Conservation (phyloP, 1,140 invertebrate species). For the Micrasema longulum region DNA sequence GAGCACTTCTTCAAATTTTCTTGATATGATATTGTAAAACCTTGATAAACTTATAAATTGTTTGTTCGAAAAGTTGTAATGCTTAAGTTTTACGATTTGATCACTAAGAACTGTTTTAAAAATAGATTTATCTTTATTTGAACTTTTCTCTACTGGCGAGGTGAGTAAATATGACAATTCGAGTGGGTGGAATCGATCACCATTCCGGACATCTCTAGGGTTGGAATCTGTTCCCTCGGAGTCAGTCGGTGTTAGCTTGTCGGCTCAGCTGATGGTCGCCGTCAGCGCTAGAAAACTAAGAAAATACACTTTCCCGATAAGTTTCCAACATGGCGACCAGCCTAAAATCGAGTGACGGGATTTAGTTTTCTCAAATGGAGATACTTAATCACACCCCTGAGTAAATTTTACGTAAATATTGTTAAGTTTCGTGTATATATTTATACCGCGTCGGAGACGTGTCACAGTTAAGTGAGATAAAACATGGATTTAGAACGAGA, state of each 20-base stretch:
- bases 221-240: neutral
- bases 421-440: constrained; percentile 9
- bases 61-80: too few species aligned
- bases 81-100: too few species aligned
- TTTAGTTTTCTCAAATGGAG: neutral
- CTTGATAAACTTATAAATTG: too few species aligned
- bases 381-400: neutral
- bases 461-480: constrained; percentile 19
- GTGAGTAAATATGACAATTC: too few species aligned
- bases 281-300: constrained; percentile 10
- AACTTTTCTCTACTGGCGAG: too few species aligned
- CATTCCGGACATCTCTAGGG: neutral
- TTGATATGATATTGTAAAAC: too few species aligned
- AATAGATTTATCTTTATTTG: too few species aligned
- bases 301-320: constrained; percentile 36
- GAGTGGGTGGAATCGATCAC: constrained; percentile 1
- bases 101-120: too few species aligned
- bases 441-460: neutral
- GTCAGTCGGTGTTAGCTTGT: constrained; percentile 48
- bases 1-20: too few species aligned
- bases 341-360: constrained; percentile 25
- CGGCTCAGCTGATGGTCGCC: constrained; percentile 33
- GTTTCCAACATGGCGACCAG: constrained; percentile 29
- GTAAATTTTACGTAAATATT: neutral
- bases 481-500: constrained; percentile 37